phyloP scores from a whole-genome alignment of 2,113 vertebrate genomes.

The Ceyx melanurus region DNA sequence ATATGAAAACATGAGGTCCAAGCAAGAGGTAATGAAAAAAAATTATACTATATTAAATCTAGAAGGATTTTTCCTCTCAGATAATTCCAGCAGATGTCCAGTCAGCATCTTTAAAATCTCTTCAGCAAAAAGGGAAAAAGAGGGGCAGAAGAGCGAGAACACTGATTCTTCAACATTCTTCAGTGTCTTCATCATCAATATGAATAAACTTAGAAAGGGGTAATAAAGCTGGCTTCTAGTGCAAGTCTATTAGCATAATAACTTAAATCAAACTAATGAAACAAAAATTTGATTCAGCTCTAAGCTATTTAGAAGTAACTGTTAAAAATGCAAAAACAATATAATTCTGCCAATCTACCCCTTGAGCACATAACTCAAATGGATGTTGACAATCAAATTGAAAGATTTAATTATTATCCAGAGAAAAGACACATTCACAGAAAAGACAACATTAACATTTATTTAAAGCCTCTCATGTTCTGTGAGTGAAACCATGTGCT shows the following conservation, averaged over 20 bases:
- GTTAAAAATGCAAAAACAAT: not conserved
- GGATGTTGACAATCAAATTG: constrained; percentile 1
- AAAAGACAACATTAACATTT: not conserved
- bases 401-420: not conserved
- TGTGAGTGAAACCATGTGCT: not conserved
- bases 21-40: not conserved
- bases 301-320: constrained; percentile 19
- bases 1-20: not conserved
- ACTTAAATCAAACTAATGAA: constrained; percentile 32
- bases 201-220: not conserved
- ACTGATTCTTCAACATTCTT: not conserved
- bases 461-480: not conserved
- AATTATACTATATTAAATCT: not conserved
- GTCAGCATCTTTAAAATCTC: not conserved
- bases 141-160: not conserved
- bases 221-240: not conserved
- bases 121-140: not conserved
- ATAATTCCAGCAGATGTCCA: not conserved
- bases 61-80: not conserved
- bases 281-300: constrained; percentile 5
- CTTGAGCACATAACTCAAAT: not conserved
- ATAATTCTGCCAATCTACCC: not conserved
- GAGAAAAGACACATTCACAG: not conserved
- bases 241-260: constrained; percentile 30
- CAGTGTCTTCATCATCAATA: not conserved